A percentile compares a stretch with the other conserved stretches of the same genome.
These are phyloP conservation scores for Spatulosminthurus flaviceps DNA, from an alignment of 2,888 invertebrate genomes.

Conservation along the genomic window DNA sequence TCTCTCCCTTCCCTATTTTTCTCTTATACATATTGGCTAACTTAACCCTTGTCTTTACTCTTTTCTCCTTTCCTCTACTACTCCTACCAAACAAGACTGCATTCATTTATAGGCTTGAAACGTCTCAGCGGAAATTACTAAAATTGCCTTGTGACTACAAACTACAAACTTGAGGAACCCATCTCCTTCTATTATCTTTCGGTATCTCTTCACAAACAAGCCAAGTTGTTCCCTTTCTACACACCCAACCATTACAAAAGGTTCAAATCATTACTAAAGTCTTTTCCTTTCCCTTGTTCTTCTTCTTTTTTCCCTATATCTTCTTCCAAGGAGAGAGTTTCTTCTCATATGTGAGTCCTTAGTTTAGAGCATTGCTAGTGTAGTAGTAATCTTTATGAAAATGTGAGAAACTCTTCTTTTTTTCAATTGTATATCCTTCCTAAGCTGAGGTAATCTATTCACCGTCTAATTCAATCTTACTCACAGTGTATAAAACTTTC, in stretches of 20 bases:
- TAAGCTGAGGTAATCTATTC: constrained; percentile 27
- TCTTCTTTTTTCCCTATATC: neutral
- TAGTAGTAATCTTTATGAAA: constrained; percentile 8
- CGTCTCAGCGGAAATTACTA: constrained; percentile 54
- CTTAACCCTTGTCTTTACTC: neutral
- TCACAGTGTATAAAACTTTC: constrained; percentile 12
- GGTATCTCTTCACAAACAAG: constrained; percentile 46
- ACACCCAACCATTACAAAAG: constrained; percentile 26
- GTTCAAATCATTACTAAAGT: constrained; percentile 23
- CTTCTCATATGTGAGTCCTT: no score
- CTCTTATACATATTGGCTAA: constrained; percentile 3
- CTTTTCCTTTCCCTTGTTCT: constrained; percentile 16
- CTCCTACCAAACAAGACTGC: constrained; percentile 6
- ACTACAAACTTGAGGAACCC: constrained; percentile 38
- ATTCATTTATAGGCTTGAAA: constrained; percentile 42
- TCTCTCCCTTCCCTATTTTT: constrained; percentile 19
- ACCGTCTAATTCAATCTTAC: constrained; percentile 24
- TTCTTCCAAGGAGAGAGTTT: neutral
- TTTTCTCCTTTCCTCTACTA: constrained; percentile 20
- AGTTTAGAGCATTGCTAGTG: no score
- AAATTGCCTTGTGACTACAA: constrained; percentile 51
- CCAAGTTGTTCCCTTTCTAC: constrained; percentile 30
- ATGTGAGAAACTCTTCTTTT: constrained; percentile 14
- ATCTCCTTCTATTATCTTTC: constrained; percentile 44
- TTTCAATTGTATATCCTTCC: constrained; percentile 11